Evolutionary conservation across 2,888 invertebrate species (phyloP).

Genomic region (Heteromurus nitidus): DNA sequence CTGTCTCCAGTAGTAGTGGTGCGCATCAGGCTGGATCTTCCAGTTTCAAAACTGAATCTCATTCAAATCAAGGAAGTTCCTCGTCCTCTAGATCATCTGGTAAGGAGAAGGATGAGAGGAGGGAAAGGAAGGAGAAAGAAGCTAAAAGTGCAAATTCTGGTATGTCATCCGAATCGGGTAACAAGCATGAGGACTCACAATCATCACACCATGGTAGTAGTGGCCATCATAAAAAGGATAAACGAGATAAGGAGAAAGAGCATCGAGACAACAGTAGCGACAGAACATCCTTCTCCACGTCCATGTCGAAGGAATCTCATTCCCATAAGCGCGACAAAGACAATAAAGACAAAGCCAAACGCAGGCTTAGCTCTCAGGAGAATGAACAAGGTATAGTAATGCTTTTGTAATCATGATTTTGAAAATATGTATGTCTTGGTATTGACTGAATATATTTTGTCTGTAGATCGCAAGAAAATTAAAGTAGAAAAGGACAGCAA

Average conservation of each 20-base stretch:
- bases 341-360: slow-evolving; percentile 69
- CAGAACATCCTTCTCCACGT: slow-evolving; percentile 48
- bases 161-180: slow-evolving; percentile 73
- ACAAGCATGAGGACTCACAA: slow-evolving; percentile 75
- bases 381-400: slow-evolving; percentile 63
- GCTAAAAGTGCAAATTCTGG: slow-evolving; percentile 74
- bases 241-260: slow-evolving; percentile 68
- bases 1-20: slow-evolving; percentile 32
- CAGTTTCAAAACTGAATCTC: slow-evolving; percentile 55
- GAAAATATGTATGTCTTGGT: background rate
- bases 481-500: slow-evolving; percentile 70
- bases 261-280: slow-evolving; percentile 59
- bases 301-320: slow-evolving; percentile 68
- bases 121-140: slow-evolving; percentile 77
- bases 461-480: slow-evolving; percentile 64
- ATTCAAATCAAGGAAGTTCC: slow-evolving; percentile 57
- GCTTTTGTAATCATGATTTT: background rate
- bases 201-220: slow-evolving; percentile 75
- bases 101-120: slow-evolving; percentile 74
- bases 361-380: slow-evolving; percentile 70
- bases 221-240: slow-evolving; percentile 64
- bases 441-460: background rate
- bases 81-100: slow-evolving; percentile 68
- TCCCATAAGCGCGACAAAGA: slow-evolving; percentile 69
- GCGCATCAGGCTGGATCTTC: slow-evolving; percentile 52